phyloP scores from a whole-genome alignment of 2,888 invertebrate species.

The Scaptomyza polygonia region DNA sequence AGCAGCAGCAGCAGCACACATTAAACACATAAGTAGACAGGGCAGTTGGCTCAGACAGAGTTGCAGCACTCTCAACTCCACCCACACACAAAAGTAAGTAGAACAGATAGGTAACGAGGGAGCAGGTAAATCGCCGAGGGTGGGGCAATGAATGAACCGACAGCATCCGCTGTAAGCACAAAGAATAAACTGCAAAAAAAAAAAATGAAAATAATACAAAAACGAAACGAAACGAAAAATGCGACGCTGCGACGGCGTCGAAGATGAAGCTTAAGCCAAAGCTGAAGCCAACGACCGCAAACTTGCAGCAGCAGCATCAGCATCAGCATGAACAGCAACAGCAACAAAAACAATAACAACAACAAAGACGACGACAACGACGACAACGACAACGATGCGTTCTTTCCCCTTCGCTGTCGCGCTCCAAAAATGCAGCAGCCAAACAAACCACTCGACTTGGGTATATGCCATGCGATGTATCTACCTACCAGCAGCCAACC shows the following conservation, averaged over 20 bases:
- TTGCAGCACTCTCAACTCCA: constrained; percentile 28
- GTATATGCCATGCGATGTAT: constrained; percentile 26
- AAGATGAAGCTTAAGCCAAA: constrained; percentile 26
- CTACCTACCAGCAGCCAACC: constrained; percentile 8
- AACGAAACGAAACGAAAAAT: constrained; percentile 47
- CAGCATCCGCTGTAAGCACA: constrained; percentile 61
- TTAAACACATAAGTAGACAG: constrained; percentile 33
- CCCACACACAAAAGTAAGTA: constrained; percentile 37
- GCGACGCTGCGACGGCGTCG: constrained; percentile 38
- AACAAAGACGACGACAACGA: not conserved
- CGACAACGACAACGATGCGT: constrained; percentile 28
- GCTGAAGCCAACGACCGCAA: constrained; percentile 75
- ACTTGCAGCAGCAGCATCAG: constrained; percentile 62
- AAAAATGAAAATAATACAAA: constrained; percentile 32
- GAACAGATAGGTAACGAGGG: constrained; percentile 19
- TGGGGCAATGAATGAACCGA: constrained; percentile 14
- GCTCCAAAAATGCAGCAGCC: constrained; percentile 69
- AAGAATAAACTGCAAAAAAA: constrained; percentile 64
- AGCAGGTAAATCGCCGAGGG: not conserved
- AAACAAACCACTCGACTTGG: constrained; percentile 75
- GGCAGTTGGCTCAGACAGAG: constrained; percentile 28
- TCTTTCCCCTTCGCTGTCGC: constrained; percentile 5
- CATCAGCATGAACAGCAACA: no score
- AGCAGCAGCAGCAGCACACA: constrained; percentile 24
- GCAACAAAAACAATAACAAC: not conserved